Evolutionary conservation across 1,140 invertebrate species (phyloP), one percentile per base, ranked within the genome.

Genomic region (Samia ricini): DNA sequence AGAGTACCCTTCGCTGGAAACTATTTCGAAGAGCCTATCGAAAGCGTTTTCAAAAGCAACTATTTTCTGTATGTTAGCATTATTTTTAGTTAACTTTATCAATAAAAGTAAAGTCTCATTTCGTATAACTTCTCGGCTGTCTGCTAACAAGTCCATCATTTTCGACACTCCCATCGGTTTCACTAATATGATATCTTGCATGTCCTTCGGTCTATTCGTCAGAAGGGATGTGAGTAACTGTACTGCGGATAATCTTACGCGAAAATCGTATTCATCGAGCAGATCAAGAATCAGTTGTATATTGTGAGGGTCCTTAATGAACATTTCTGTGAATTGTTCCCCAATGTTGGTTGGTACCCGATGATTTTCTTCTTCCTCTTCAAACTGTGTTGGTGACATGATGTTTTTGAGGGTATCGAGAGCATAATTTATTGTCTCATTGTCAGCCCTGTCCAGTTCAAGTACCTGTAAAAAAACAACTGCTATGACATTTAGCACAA

Each of bases 41-140:
- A 99, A 99, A 0, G 97, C 98, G 92, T 99, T 99, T 91, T 99
- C 98, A 91, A 99, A 99, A 0, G 98, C 99, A 4, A 99, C 98
- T 77, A 99, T 99, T 91, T 99, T 99, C 88, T 99, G 99, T 74
- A 99, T 98, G 86, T 99, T 99, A 0, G 97, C 96, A 92, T 99
- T 99, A 5, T 95, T 95, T 91, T 98, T 98, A 0, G 98, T 99
- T 55, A 99, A 90, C 80, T 98, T 95, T 68, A 97, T 97, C 0
- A 99, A 91, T n/a, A 99, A 90, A 4, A 99, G 89, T 12, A 99
- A 89, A 1, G 97, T 97, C 91, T 99, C 97, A 91, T 99, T 99
- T 65, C 99, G 91, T 48, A 99, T 97, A 4, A 99, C 96, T 94
- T 99, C 99, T 79, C 98, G 92, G 62, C 94, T 96, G 74, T 99